Evolutionary conservation across 1,140 invertebrate genomes (phyloP), one percentile per base, ranked within the genome.

Genomic region (Bombus turneri): DNA sequence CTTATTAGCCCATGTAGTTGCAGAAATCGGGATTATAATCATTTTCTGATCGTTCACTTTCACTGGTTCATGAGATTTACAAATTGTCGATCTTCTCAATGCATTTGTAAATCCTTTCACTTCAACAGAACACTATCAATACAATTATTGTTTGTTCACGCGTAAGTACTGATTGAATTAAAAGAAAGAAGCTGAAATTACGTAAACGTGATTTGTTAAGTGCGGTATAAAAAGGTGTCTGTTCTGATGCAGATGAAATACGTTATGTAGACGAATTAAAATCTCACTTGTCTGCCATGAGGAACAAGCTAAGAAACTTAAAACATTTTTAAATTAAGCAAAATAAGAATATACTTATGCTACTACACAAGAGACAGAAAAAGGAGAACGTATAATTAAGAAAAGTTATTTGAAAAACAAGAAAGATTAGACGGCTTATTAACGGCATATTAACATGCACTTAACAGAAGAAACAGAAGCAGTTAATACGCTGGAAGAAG

Each of bases 291-390:
- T 68, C 37, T 10, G 66, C 79, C 10, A 92, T 92, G 89, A 94
- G 10, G 92, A 94, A 34, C 88, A 91, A 15, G 87, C 92, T 31
- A 93, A 93, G 91, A 93, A 92, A 59, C 75, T 95, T 1, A 95
- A 93, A 91, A 43, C 87, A 15, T 90, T 94, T 53, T 86, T 95
- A 12, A 93, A 95, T 81, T 93, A 94, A 81, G 94, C 94, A 0
- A 94, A 95, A 86, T 83, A 93, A 64, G 95, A 95, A 28, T 94
- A 92, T 43, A 92, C 94, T 39, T n/a, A 53, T 1, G 88, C 93
- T 22, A 91, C 82, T 0, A 77, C 85, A 43, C 86, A 94, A 47
- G 77, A 90, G 43, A 69, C 76, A 28, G 74, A 88, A 15, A 90
- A 92, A 79, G 43, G 5, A 47, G 88, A 93, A 64, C 79, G 85